A percentile compares a stretch with the other conserved stretches of the same genome.
Evolutionary conservation across 2,797 vertebrate species (phyloP).

Genomic region (Pangasius mekongensis): DNA sequence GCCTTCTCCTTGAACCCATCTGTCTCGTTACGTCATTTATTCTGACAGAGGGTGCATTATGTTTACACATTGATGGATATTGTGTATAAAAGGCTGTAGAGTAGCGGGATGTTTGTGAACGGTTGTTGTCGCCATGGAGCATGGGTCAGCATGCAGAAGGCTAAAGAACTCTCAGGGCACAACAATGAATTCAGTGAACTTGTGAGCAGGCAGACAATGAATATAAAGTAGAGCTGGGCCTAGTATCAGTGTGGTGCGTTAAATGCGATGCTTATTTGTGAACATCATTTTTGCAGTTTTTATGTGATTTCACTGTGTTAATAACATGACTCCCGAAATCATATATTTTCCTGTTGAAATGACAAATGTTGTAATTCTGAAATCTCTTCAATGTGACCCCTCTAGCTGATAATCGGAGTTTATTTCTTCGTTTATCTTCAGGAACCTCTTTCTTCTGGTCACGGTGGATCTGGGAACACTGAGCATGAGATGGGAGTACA

Average conservation of each 20-base stretch:
- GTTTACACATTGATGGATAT: slow-evolving; percentile 33
- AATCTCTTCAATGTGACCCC: not conserved
- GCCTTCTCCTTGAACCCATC: slow-evolving; percentile 24
- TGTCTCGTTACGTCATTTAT: slow-evolving; percentile 20
- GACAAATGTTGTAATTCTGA: not conserved
- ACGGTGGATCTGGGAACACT: not conserved
- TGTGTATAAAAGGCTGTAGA: slow-evolving; percentile 2
- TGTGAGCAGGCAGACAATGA: slow-evolving; percentile 9
- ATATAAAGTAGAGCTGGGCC: slow-evolving; percentile 9
- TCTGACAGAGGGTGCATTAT: slow-evolving; percentile 22
- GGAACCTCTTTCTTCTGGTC: not conserved
- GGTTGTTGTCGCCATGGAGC: slow-evolving; percentile 6
- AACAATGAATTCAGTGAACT: slow-evolving; percentile 15
- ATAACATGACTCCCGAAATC: not conserved
- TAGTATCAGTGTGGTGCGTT: not conserved
- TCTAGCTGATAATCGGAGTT: not conserved
- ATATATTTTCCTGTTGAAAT: not conserved
- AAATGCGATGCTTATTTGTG: not conserved
- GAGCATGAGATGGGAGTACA: not conserved
- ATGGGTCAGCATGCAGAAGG: slow-evolving; percentile 14
- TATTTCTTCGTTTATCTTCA: not conserved
- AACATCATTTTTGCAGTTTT: not conserved
- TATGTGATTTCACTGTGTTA: not conserved
- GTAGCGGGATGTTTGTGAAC: slow-evolving; percentile 2
- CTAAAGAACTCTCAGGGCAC: not conserved